Base-by-base conservation (phyloP, 2,113 vertebrate genomes). In the Corythoichthys haematopterus region DNA sequence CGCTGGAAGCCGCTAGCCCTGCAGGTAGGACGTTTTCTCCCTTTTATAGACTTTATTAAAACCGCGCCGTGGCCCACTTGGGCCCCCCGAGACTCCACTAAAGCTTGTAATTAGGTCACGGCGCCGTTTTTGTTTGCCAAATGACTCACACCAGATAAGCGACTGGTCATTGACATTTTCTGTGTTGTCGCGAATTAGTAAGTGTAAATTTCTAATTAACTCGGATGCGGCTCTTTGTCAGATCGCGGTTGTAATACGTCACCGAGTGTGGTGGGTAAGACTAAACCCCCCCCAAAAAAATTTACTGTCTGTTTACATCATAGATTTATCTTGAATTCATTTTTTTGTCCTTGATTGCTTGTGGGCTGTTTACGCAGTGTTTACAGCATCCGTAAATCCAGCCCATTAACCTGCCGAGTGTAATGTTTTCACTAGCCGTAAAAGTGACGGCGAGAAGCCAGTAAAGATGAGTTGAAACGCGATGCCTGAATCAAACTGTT, bases 1-100 rank as follows among this genome's bases (percentile, higher is more conserved):
- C 95, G 97, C 93, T 99, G 97, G 97, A 99, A 99, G 90, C 97
- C 97, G 88, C 94, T 99, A 88, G 96, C 97, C 91, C 94, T 99
- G 92, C 97, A 99, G 96, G 97, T 99, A 71, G 76, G 80, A 68
- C 35, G 12, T 0, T 37, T 61, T 59, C 74, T 79, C 75, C 80
- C 76, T 67, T 76, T 81, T 74, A 71, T 83, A 79, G 79, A 79
- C 81, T 80, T 84, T 76, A 81, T 85, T 76, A 81, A 82, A 72
- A 36, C 59, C 15, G 47, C 12, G 64, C 61, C 4, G 45, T 78
- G 85, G 77, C 80, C 79, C 84, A 86, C 77, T 81, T 83, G 53
- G 72, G 20, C 76, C 76, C 80, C 79, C 11, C 57, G 45, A 28
- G 45, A 74, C 35, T 69, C 75, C 72, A 74, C 74, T 60, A 64